Evolutionary conservation across 2,888 invertebrate genomes (phyloP), one percentile per base, ranked within the genome.

Genomic region (Melanostoma mellinum): DNA sequence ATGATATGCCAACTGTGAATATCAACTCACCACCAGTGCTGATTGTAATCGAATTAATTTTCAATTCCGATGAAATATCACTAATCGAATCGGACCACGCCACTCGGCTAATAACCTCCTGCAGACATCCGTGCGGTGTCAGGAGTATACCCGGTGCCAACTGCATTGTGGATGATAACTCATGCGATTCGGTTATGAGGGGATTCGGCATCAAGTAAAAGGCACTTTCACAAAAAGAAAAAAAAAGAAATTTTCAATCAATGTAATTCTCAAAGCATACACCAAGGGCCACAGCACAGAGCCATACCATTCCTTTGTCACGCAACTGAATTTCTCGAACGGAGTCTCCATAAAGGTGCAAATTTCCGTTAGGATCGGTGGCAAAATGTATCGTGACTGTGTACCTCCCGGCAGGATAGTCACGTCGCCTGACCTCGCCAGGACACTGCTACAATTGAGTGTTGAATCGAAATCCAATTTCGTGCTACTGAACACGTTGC

Each of bases 401-500:
- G 74, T 46, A 8, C 48, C 63, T 8, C 65, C 68, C 20, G 72
- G 72, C 46, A 61, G 69, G 42, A 85, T 84, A 68, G 38, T 44
- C 81, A 36, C 85, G 85, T 32, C 81, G 9, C 40, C 73, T 32
- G 77, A 65, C 86, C 42, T 87, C 87, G 38, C 86, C 48, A 87
- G 3, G 75, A 85, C 52, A 86, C 9, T 5, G 85, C 85, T 86
- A 55, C 85, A 85, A 60, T 87, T 89, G n/a, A 87, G 77, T 20
- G 87, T 89, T 42, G 87, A 86, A 78, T 90, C 90, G 36, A 90
- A 88, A 75, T 91, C 91, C 44, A 91, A 84, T 77, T 89, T 89
- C 46, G 91, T 91, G 86, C 91, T 91, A 68, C 89, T 90, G 68
- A 91, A 88, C 5, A 90, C 87, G 73, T 88, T 89, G 67, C 88